Percentiles rank a stretch among this genome's conserved stretches.
Evolutionary conservation across 2,888 invertebrate genomes (phyloP).

Genomic region (Phrixothrix hirtus): DNA sequence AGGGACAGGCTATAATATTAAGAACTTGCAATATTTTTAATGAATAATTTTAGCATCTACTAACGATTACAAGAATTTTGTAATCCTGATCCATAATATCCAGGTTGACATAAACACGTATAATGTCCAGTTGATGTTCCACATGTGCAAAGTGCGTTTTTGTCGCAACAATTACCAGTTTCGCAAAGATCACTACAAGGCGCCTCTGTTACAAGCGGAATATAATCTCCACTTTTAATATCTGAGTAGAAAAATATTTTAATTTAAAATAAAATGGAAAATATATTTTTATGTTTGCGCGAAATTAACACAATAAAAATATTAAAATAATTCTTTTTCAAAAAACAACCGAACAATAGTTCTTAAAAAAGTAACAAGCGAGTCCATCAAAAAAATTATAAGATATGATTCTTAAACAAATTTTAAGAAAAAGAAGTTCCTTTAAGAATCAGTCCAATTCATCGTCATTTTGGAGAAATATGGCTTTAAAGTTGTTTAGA

Average conservation of each 20-base stretch:
- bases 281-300: neutral
- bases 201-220: conserved; percentile 56
- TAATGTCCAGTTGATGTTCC: conserved; percentile 71
- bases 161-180: conserved; percentile 62
- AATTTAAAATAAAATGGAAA: too few relatives aligned
- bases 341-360: neutral
- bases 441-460: too few relatives aligned
- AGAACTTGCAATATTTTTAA: too few relatives aligned
- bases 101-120: conserved; percentile 67
- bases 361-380: neutral
- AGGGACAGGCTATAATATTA: conserved; percentile 65
- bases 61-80: conserved; percentile 64
- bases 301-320: too few relatives aligned
- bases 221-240: conserved; percentile 64
- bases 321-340: too few relatives aligned
- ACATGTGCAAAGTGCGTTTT: conserved; percentile 65
- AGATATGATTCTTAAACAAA: too few relatives aligned
- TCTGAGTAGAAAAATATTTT: conserved; percentile 57
- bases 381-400: too few relatives aligned
- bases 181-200: conserved; percentile 63
- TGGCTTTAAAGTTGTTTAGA: too few relatives aligned
- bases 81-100: conserved; percentile 68
- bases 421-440: too few relatives aligned
- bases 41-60: too few relatives aligned
- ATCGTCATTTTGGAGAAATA: too few relatives aligned